These are phyloP conservation scores for Sternotherus odoratus DNA, from an alignment of 2,797 vertebrate genomes.

Conservation along the genomic window DNA sequence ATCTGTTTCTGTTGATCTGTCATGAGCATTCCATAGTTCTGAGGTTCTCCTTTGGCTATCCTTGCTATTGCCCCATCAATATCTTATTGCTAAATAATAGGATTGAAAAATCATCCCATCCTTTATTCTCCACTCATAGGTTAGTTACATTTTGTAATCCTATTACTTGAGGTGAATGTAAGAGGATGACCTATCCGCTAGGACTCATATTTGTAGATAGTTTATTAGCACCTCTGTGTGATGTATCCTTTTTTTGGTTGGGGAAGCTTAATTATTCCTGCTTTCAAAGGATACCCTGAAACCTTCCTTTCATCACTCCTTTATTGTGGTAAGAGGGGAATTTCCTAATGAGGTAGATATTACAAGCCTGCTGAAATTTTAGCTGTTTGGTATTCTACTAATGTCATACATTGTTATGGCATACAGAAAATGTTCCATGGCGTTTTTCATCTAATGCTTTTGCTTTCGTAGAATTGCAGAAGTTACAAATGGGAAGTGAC, in stretches of 20 bases:
- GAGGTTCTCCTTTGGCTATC: neutral
- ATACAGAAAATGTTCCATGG: neutral
- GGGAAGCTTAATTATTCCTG: neutral
- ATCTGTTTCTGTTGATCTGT: slow-evolving; percentile 18
- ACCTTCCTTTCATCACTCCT: neutral
- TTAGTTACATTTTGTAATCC: neutral
- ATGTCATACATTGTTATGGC: neutral
- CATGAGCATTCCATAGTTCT: neutral
- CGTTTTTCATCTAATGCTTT: neutral
- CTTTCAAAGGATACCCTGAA: neutral
- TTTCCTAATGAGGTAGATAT: neutral
- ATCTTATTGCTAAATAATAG: neutral
- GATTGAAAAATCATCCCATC: neutral
- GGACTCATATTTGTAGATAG: neutral
- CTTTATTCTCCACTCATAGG: neutral
- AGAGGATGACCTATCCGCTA: neutral
- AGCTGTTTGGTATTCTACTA: neutral
- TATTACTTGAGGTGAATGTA: neutral
- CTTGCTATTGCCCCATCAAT: neutral
- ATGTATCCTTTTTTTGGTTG: neutral
- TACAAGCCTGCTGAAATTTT: neutral
- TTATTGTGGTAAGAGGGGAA: neutral
- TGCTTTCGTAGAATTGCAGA: neutral
- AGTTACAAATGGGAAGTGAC: neutral
- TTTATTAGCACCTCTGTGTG: neutral